Evolutionary conservation across 2,888 invertebrate species (phyloP), one percentile per base, ranked within the genome.

Genomic region (Prosapia bicincta): DNA sequence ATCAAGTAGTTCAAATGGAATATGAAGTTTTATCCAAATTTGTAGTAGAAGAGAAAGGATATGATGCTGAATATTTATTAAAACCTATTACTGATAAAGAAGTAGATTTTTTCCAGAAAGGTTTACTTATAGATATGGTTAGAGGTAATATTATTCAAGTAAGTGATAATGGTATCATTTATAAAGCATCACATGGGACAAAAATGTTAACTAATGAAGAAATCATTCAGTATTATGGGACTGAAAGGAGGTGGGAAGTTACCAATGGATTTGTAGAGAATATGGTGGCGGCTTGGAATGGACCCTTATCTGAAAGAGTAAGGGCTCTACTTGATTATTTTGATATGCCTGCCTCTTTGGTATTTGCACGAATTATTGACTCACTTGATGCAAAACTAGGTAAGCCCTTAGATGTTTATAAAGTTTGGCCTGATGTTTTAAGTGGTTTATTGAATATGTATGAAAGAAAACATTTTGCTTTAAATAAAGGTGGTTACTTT

Each of bases 301-400:
- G 89, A 0, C 88, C 90, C 0, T 82, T 88, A 65, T 86, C 90
- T 0, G 83, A 86, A 71, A 86, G 88, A 82, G 86, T 92, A 84
- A 86, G 92, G 76, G 87, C 91, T 5, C 85, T 92, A 32, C 85
- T 92, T 65, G 93, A 93, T 83, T 93, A 91, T 82, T 94, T 93
- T 83, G 93, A 93, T 83, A 89, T 90, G 83, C 89, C 91, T 0
- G 86, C 88, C 0, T 87, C 89, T 7, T 82, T 93, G 28, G 85
- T 89, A 3, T 92, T 91, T 84, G 93, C 91, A 0, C 87, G 90
- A 80, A 85, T 89, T 15, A 88, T 93, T 23, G 93, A 93, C 82
- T 83, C 88, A 0, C 80, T 91, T 0, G 93, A 93, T 81, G 83
- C 85, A 76, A 80, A 85, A 66, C 82, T 85, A 77, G 85, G 84